phyloP scores from a whole-genome alignment of 2,113 vertebrate genomes.

The Rana temporaria region DNA sequence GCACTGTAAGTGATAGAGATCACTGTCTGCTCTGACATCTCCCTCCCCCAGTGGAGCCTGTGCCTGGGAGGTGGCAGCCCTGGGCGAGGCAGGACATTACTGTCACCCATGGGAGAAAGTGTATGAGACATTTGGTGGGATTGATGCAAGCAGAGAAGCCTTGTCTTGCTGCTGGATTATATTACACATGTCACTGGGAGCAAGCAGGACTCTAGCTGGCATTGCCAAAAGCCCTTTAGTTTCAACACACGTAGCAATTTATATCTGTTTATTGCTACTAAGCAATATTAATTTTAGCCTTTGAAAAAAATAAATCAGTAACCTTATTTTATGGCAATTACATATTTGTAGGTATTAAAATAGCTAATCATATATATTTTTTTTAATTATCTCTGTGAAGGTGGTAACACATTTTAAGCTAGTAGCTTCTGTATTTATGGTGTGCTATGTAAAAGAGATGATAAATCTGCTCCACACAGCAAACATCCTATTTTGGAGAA shows the following conservation, averaged over 20 bases:
- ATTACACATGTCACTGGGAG: neutral
- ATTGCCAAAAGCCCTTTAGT: neutral
- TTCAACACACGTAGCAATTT: neutral
- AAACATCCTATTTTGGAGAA: no score
- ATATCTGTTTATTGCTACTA: neutral
- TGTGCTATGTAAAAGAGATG: no score
- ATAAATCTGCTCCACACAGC: no score
- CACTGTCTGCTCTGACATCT: slow-evolving; percentile 21
- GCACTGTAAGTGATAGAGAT: slow-evolving; percentile 18
- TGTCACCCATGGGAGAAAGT: slow-evolving; percentile 51
- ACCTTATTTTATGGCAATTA: neutral
- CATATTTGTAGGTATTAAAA: neutral
- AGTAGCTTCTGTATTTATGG: no score
- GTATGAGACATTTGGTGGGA: slow-evolving; percentile 10
- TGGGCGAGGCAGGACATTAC: slow-evolving; percentile 39
- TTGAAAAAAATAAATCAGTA: neutral
- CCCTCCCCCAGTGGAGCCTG: slow-evolving; percentile 13
- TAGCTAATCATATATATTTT: no score
- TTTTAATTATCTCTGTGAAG: no score
- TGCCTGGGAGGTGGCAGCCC: slow-evolving; percentile 47
- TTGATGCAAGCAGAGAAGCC: slow-evolving; percentile 20
- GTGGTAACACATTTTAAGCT: no score
- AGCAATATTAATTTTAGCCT: neutral
- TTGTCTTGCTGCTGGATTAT: neutral
- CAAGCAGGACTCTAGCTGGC: neutral